Base-by-base conservation (phyloP, 35 echinoderm and acorn worm genomes). In the Eucidaris tribuloides region DNA sequence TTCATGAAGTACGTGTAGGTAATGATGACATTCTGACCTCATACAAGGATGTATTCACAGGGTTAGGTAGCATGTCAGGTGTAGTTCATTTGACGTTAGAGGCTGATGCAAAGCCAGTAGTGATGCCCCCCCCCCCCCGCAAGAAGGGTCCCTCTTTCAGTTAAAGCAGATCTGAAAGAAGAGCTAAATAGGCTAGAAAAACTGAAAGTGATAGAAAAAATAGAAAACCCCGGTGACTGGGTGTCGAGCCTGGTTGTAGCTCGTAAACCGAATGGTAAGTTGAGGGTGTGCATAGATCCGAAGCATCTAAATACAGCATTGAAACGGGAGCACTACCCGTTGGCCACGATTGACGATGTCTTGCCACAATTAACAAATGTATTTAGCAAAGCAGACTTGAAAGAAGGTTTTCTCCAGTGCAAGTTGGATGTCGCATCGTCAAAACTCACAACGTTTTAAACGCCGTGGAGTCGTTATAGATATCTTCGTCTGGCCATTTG, bases 101-200 rank as follows among this genome's bases (percentile, higher is more conserved):
- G 0, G 13, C 34, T 38, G 33, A 38, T 2, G 65, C 36, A 13
- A 41, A 71, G 20, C 65, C 65, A 41, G 79, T 86, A 7, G 25
- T 82, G 32, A 87, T 96, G 79, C 82, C 92, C 33, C 87, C 78
- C n/a, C n/a, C n/a, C n/a, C n/a, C n/a, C n/a, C n/a, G n/a, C n/a
- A 0, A 32, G 65, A 38, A 65, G 79, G 9, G 87, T 86, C 2
- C 87, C 92, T 27, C 28, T 85, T 7, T 29, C 83, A 42, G 71
- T 96, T 13, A 96, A 91, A 71, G 65, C 59, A 52, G 81, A 81
- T 41, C 58, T 91, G 3, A 96, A 91, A 41, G 54, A 77, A 49
- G 82, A 91, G 45, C 84, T 92, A 3, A 25, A 45, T 22, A 37
- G 84, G 18, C 62, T 88, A 29, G 78, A 88, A 36, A 79, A 80